phyloP scores from a whole-genome alignment of 1,140 invertebrate genomes.

The Papilio polyxenes region DNA sequence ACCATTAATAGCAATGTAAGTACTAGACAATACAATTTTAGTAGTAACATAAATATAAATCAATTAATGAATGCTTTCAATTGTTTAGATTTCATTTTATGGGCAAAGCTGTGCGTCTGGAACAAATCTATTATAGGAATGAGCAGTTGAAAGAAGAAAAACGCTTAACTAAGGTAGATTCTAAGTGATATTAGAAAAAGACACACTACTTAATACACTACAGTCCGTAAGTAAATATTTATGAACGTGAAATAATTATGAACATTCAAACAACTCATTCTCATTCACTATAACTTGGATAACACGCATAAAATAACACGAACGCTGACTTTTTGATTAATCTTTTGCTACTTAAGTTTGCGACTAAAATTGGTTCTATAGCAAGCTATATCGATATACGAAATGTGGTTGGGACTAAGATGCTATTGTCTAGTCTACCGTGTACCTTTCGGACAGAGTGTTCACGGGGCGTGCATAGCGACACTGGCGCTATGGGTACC shows the following conservation, averaged over 20 bases:
- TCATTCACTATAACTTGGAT: too few species aligned
- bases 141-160: slow-evolving; percentile 68
- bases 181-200: neutral
- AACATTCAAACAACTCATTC: neutral
- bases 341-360: neutral
- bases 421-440: neutral
- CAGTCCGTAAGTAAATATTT: too few species aligned
- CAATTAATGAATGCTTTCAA: neutral
- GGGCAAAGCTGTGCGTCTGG: slow-evolving; percentile 69
- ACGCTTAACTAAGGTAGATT: slow-evolving; percentile 65
- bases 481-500: slow-evolving; percentile 77
- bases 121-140: slow-evolving; percentile 72
- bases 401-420: neutral
- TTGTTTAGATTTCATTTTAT: slow-evolving; percentile 73
- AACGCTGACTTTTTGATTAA: too few species aligned
- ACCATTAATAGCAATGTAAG: slow-evolving; percentile 77
- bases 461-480: slow-evolving; percentile 63
- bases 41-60: neutral
- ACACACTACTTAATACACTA: too few species aligned
- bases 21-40: neutral
- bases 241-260: too few species aligned
- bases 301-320: too few species aligned
- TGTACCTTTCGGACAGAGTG: slow-evolving; percentile 57
- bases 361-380: neutral
- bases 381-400: neutral